Evolutionary conservation across 2,113 vertebrate genomes (phyloP).

Genomic region (Climacteris rufus): DNA sequence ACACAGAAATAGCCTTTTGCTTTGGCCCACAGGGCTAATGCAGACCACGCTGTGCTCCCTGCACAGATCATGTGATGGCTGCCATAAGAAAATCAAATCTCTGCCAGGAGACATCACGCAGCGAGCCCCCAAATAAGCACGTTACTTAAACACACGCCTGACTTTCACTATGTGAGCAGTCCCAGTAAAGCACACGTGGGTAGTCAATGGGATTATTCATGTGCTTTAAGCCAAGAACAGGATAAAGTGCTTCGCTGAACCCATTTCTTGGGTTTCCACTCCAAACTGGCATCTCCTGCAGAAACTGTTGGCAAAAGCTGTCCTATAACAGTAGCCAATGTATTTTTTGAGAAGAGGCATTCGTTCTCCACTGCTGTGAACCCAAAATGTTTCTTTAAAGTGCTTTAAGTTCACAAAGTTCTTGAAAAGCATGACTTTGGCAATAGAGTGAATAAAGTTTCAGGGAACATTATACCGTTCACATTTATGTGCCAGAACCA

Average conservation of each 20-base stretch:
- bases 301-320: constrained; percentile 42
- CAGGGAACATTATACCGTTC: not conserved
- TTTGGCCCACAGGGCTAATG: not conserved
- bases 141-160: not conserved
- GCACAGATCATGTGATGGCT: not conserved
- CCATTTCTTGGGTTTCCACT: constrained; percentile 32
- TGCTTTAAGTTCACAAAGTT: constrained; percentile 11
- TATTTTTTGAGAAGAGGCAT: constrained; percentile 8
- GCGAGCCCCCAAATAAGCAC: not conserved
- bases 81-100: not conserved
- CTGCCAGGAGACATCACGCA: not conserved
- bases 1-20: constrained; percentile 14
- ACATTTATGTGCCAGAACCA: not conserved
- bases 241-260: not conserved
- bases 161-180: constrained; percentile 17
- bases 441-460: not conserved
- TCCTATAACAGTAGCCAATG: not conserved
- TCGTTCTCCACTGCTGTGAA: not conserved
- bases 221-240: constrained; percentile 30
- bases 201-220: constrained; percentile 48
- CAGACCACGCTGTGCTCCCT: not conserved
- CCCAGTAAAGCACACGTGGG: constrained; percentile 20
- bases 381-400: not conserved
- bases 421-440: constrained; percentile 21
- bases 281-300: constrained; percentile 46